These are phyloP conservation scores for Glossophaga mutica DNA, from an alignment of 2,797 vertebrate genomes.

Conservation along the genomic window DNA sequence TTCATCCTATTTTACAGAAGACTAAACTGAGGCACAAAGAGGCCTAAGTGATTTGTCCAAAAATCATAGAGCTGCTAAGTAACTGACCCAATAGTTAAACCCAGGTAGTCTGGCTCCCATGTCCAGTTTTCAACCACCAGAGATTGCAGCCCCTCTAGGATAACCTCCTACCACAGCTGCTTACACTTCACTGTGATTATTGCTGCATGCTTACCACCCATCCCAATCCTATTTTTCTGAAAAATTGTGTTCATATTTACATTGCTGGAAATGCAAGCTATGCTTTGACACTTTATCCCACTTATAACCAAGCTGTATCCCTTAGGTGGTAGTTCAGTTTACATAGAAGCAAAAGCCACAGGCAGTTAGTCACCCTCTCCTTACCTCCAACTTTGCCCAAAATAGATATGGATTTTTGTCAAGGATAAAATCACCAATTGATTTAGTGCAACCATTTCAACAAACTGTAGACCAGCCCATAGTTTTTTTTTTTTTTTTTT, in stretches of 20 bases:
- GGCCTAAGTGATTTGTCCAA: neutral
- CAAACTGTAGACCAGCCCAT: neutral
- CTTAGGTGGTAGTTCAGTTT: neutral
- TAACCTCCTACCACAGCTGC: neutral
- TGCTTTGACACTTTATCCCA: neutral
- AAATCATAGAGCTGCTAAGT: neutral
- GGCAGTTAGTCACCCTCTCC: neutral
- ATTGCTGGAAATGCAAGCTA: neutral
- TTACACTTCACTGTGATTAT: neutral
- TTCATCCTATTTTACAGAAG: neutral
- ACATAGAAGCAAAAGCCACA: neutral
- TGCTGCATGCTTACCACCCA: no score
- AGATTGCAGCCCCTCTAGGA: neutral
- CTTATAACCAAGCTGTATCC: neutral
- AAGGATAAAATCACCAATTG: neutral
- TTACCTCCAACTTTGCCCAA: neutral
- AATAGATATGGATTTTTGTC: neutral
- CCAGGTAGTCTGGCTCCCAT: neutral
- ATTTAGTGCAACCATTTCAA: neutral
- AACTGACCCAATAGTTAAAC: neutral
- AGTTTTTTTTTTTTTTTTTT: neutral
- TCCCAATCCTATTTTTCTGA: neutral
- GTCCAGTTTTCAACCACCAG: neutral
- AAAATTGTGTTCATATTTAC: neutral
- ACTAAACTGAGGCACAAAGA: conserved; percentile 6